These are phyloP conservation scores for Pristionchus japonicus DNA, from an alignment of 2,888 invertebrate species.

Conservation along the genomic window DNA sequence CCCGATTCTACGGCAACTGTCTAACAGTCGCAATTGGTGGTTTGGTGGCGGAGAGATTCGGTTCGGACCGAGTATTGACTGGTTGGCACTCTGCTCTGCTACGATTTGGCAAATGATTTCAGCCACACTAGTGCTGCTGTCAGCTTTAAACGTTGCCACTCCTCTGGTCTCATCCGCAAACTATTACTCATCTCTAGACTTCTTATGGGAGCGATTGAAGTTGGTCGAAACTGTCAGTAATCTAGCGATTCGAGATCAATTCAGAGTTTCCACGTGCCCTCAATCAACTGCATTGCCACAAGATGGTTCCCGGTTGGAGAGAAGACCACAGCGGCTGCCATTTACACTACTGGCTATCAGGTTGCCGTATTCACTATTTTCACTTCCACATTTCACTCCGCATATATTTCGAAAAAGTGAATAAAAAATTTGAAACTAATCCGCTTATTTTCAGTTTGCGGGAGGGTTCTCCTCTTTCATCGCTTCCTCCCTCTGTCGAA, in stretches of 20 bases:
- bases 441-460: neutral
- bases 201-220: slow-evolving; percentile 59
- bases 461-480: slow-evolving; percentile 1
- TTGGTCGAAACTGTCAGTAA: neutral
- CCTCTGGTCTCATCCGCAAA: slow-evolving; percentile 57
- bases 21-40: slow-evolving; percentile 60
- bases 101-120: too few relatives aligned
- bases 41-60: slow-evolving; percentile 62
- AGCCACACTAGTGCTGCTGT: slow-evolving; percentile 53
- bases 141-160: slow-evolving; percentile 54
- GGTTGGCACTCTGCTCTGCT: too few relatives aligned
- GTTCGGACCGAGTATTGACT: slow-evolving; percentile 62
- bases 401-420: too few relatives aligned
- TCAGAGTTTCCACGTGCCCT: slow-evolving; percentile 63
- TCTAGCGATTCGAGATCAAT: neutral
- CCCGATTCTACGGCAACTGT: slow-evolving; percentile 63
- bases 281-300: slow-evolving; percentile 55
- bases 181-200: slow-evolving; percentile 58
- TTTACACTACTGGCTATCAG: slow-evolving; percentile 68
- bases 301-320: slow-evolving; percentile 66
- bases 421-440: too few relatives aligned
- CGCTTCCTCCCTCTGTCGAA: neutral
- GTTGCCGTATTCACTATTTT: too few relatives aligned
- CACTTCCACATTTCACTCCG: too few relatives aligned
- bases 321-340: slow-evolving; percentile 59